A percentile compares a stretch with the other conserved stretches of the same genome.
Evolutionary conservation across 2,888 invertebrate genomes (phyloP).

Genomic region (Bugulina stolonifera): DNA sequence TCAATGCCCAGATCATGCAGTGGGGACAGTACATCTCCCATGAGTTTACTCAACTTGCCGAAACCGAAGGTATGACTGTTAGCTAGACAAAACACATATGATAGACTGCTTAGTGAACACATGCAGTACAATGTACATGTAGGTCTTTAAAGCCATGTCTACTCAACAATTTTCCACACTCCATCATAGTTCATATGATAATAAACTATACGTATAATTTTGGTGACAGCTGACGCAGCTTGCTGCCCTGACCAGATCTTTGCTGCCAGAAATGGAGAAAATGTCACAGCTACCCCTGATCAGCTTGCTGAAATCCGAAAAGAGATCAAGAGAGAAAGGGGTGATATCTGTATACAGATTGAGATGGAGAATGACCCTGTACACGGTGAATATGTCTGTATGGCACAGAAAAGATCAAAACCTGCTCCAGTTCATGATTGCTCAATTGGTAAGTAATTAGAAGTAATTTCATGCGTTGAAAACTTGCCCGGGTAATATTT

Average conservation of each 20-base stretch:
- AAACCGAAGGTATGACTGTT: neutral
- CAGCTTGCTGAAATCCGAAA: neutral
- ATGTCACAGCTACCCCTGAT: neutral
- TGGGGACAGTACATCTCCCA: constrained; percentile 4
- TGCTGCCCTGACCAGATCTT: constrained; percentile 3
- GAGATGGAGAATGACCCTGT: neutral
- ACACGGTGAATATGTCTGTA: neutral
- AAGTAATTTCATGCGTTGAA: too few species aligned
- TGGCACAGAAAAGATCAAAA: neutral
- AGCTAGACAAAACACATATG: too few species aligned
- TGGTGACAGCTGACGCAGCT: neutral
- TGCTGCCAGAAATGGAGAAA: neutral
- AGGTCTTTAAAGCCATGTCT: too few species aligned
- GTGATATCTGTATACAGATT: constrained; percentile 4
- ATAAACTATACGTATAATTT: too few species aligned
- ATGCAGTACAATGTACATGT: too few species aligned
- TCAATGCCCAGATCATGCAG: constrained; percentile 15
- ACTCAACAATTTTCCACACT: too few species aligned
- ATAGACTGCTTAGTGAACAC: too few species aligned
- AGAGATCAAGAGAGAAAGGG: neutral
- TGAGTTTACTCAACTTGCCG: constrained; percentile 5
- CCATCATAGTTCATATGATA: too few species aligned
- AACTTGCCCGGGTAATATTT: too few species aligned
- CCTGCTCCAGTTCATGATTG: neutral
- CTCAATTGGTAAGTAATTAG: neutral